A percentile compares a stretch with the other conserved stretches of the same genome.
phyloP scores from a whole-genome alignment of 2,113 vertebrate species.

The Larimichthys crocea region DNA sequence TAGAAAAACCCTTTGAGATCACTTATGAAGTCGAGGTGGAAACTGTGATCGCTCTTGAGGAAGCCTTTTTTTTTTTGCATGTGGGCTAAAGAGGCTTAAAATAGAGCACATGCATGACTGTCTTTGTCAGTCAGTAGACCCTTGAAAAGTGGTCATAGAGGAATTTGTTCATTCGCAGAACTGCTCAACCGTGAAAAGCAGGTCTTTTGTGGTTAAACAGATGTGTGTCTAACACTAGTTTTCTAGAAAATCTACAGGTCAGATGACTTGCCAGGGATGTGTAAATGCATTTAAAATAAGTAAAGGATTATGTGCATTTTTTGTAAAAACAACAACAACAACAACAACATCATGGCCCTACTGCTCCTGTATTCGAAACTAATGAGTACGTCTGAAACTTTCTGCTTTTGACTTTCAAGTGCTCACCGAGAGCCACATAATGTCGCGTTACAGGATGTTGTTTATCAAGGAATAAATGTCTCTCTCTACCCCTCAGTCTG shows the following conservation, averaged over 20 bases:
- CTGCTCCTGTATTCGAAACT: slow-evolving; percentile 16
- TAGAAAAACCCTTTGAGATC: slow-evolving; percentile 10
- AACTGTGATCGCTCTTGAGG: neutral
- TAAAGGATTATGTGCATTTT: neutral
- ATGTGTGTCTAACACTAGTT: neutral
- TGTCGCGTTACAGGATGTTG: slow-evolving; percentile 1
- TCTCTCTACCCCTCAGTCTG: neutral
- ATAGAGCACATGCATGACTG: slow-evolving; percentile 10
- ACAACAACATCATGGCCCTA: neutral
- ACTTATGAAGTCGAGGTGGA: slow-evolving; percentile 6
- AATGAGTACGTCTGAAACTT: neutral
- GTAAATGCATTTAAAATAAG: neutral
- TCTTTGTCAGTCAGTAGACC: neutral
- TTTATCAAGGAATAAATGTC: neutral
- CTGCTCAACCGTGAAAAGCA: neutral
- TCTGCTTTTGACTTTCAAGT: slow-evolving; percentile 1
- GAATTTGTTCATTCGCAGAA: neutral
- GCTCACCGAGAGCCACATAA: neutral
- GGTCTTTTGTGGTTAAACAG: neutral
- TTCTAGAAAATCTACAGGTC: neutral
- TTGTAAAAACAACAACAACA: neutral
- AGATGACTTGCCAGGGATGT: neutral
- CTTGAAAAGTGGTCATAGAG: neutral
- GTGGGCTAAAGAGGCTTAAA: neutral
- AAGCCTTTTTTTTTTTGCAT: neutral